Evolutionary conservation across 2,888 invertebrate species (phyloP).

Genomic region (Apodemia duryi): DNA sequence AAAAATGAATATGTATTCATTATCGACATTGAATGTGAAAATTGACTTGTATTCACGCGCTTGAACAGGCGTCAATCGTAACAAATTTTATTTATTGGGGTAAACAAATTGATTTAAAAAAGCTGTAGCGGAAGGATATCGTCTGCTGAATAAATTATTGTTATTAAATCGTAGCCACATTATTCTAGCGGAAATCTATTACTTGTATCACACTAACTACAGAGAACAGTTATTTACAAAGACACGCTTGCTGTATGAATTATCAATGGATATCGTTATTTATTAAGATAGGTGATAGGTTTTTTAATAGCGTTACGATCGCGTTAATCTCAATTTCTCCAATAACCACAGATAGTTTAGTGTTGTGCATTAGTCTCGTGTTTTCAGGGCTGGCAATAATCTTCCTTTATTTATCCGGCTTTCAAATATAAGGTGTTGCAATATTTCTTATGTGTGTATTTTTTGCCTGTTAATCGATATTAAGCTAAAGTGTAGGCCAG

Average conservation of each 20-base stretch:
- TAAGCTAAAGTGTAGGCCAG: no score
- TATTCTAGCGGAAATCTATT: no score
- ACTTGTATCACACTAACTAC: neutral
- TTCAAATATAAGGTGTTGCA: no score
- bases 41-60: neutral
- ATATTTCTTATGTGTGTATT: no score
- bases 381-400: constrained; percentile 11
- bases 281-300: constrained; percentile 39
- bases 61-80: neutral
- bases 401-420: no score
- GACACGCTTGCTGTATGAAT: constrained; percentile 30
- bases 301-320: constrained; percentile 41
- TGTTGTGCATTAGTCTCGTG: constrained; percentile 23
- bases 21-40: neutral
- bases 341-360: constrained; percentile 26
- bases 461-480: no score
- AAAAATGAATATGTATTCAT: neutral
- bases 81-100: constrained; percentile 1
- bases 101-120: constrained; percentile 13
- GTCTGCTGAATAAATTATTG: constrained; percentile 3
- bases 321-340: constrained; percentile 44
- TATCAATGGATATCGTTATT: constrained; percentile 37
- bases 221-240: constrained; percentile 17
- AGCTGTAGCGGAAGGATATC: neutral
- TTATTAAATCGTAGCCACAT: no score